Percentiles rank a stretch among this genome's conserved stretches.
These are phyloP conservation scores for Montipora capitata DNA, from an alignment of 92 coral and sea anemone genomes.

Conservation along the genomic window DNA sequence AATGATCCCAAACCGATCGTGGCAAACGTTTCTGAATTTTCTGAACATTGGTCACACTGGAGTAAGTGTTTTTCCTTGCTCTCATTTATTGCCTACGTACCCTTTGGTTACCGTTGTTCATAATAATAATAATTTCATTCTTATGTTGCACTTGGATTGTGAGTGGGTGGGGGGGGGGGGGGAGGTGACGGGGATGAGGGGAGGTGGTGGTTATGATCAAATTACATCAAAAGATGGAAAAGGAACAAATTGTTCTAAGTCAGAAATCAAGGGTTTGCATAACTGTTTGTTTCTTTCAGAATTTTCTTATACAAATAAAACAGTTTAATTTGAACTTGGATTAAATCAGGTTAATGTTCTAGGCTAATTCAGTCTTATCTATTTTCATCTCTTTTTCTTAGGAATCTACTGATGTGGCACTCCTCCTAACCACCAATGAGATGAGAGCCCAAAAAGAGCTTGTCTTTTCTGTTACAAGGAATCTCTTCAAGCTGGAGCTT, in stretches of 20 bases:
- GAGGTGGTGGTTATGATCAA: not conserved
- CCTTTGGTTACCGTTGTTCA: too few species aligned
- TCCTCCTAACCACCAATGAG: constrained; percentile 42
- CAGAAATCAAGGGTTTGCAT: not conserved
- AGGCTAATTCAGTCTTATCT: not conserved
- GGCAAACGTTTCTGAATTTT: too few species aligned
- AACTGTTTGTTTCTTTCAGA: not conserved
- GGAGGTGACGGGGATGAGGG: not conserved
- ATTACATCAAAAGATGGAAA: not conserved
- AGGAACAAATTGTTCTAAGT: not conserved
- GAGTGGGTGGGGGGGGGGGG: not conserved
- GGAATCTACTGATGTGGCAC: constrained; percentile 49
- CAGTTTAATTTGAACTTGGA: too few species aligned
- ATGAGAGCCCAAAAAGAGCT: constrained; percentile 59
- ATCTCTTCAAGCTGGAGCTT: constrained; percentile 33
- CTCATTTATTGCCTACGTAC: not conserved
- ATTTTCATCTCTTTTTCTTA: not conserved
- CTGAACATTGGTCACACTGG: not conserved
- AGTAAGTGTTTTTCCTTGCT: not conserved
- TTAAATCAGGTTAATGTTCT: too few species aligned
- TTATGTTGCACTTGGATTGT: not conserved
- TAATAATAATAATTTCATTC: not conserved
- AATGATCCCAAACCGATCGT: too few species aligned
- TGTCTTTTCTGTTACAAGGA: constrained; percentile 35
- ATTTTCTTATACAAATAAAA: too few species aligned